Evolutionary conservation across 2,888 invertebrate species (phyloP), one percentile per base, ranked within the genome.

Genomic region (Cephus nigrinus): DNA sequence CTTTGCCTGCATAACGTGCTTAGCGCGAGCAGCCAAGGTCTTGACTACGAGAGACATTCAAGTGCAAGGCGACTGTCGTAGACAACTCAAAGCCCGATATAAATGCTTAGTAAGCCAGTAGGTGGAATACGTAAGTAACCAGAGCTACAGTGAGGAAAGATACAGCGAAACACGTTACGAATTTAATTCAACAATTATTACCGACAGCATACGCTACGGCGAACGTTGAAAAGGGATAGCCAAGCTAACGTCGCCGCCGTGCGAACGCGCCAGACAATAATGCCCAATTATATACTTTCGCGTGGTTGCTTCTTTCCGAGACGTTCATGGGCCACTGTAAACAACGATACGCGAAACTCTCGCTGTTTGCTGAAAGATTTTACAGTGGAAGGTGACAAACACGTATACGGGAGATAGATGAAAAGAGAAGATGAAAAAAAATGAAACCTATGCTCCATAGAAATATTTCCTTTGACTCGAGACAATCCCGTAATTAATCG

Each of bases 41-140:
- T 71, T 33, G 71, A 33, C 71, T 31, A 33, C 23, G 71, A 12
- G 71, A 71, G 12, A 31, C 71, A 31, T 71, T 71, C 71, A 71
- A 71, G 71, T 71, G 71, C 71, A 71, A 71, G 71, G 71, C 71
- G 71, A 71, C 71, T 71, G 31, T 23, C 15, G 71, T 71, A 31
- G 31, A 1, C 71, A 31, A 71, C 12, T 33, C 32, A 31, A 33
- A 71, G 71, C 15, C 71, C 9, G 55, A 55, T 55, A 55, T 55
- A 55, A 23, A 9, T 23, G 55, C 55, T 23, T 23, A 23, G 55
- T 23, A 23, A 55, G 55, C 55, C 23, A 55, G 23, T 55, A 55
- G 23, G 23, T 23, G 23, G 23, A 55, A 55, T 55, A 55, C 23
- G 1, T 23, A 55, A 55, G 55, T 23, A 55, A 55, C 23, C 55